Percentiles rank a stretch among this genome's conserved stretches.
phyloP scores from a whole-genome alignment of 2,797 vertebrate species.

The Crenichthys baileyi region DNA sequence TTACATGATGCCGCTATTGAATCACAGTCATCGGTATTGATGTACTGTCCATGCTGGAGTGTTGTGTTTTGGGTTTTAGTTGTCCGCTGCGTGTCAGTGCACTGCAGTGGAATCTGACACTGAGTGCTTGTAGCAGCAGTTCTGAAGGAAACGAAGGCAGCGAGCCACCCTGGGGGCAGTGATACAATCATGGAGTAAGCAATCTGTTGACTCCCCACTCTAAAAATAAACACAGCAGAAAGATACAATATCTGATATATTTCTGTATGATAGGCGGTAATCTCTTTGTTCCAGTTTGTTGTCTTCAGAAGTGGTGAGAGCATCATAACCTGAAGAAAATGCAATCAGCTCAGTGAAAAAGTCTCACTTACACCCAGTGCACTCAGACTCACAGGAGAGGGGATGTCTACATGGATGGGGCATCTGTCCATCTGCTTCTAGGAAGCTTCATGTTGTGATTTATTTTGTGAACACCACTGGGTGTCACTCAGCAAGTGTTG shows the following conservation, averaged over 20 bases:
- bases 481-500: constrained; percentile 30
- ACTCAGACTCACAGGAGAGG: constrained; percentile 16
- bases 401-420: constrained; percentile 33
- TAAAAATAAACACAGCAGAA: constrained; percentile 64
- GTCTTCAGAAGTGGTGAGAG: constrained; percentile 46
- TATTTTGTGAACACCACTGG: constrained; percentile 9
- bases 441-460: not conserved
- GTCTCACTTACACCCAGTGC: constrained; percentile 24
- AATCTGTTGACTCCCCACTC: constrained; percentile 54
- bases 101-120: constrained; percentile 56
- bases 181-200: constrained; percentile 58
- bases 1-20: not conserved
- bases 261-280: constrained; percentile 31
- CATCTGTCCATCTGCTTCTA: constrained; percentile 19
- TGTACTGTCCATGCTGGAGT: constrained; percentile 28
- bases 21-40: not conserved
- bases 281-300: constrained; percentile 48
- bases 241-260: constrained; percentile 62
- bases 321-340: constrained; percentile 31
- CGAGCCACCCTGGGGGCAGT: constrained; percentile 29
- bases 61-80: constrained; percentile 20
- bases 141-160: constrained; percentile 41
- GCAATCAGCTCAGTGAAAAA: constrained; percentile 47
- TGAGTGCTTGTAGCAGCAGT: constrained; percentile 56
- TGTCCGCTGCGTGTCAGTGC: constrained; percentile 23